Evolutionary conservation across 2,113 vertebrate species (phyloP), one percentile per base, ranked within the genome.

Genomic region (Sarotherodon lohbergeri): DNA sequence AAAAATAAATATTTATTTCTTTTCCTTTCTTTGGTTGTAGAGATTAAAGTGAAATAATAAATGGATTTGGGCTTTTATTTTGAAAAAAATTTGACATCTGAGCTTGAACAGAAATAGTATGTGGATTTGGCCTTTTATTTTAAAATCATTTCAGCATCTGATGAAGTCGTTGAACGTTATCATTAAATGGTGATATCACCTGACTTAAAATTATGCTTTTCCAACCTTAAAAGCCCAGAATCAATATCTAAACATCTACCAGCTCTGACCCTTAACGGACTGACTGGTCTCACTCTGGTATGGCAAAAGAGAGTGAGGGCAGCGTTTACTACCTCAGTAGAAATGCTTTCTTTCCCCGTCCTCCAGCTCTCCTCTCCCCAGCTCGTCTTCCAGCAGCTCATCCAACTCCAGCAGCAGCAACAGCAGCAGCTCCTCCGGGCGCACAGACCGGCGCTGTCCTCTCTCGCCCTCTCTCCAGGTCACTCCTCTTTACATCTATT

Each of bases 371-470:
- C 93, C 41, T 66, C 97, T 57, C 97, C 98, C 95, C 98, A 98
- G 97, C 97, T 98, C 86, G 95, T 98, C 92, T 97, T 98, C 96
- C 98, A 98, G 96, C 98, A 99, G 96, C 97, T 98, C 89, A 97
- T 98, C 84, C 97, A 91, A 5, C 89, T 98, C 93, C 98, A 98
- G 95, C 97, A 98, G 92, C 97, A 94, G 81, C 91, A 73, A 17
- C 71, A 98, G 89, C 97, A 94, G 91, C 94, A 98, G 17, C 97
- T 98, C 93, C 96, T 98, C 92, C 96, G 92, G 92, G 95, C 97
- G 71, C 97, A 98, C 96, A 97, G 97, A 91, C 97, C 98, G 87
- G 95, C 96, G 91, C 96, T 97, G 91, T 96, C 98, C 95, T 97
- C 97, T 84, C 97, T 97, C 59, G 96, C 96, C 14, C 93, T 97